Conservation (phyloP, 2,113 vertebrate species). For the Apistogramma diplotaenia region DNA sequence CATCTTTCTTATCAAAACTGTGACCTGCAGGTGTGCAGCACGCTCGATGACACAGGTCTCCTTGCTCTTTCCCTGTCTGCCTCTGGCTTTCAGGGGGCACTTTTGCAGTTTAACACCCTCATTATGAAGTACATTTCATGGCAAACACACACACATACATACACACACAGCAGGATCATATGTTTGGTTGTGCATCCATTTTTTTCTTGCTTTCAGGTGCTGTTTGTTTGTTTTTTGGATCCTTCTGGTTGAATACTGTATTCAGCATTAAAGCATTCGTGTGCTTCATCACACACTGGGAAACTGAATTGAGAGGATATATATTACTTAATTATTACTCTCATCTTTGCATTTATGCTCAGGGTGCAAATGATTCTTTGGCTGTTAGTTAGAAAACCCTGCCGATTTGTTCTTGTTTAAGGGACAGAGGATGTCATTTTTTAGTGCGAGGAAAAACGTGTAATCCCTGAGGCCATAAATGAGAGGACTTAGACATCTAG, state of each 20-base stretch:
- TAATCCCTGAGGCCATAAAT: slow-evolving; percentile 64
- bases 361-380: neutral
- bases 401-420: neutral
- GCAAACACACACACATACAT: too few relatives aligned
- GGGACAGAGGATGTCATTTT: neutral
- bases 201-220: too few relatives aligned
- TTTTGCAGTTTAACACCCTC: too few relatives aligned
- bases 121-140: too few relatives aligned
- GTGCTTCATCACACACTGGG: neutral
- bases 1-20: neutral
- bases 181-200: too few relatives aligned
- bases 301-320: neutral
- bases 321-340: neutral
- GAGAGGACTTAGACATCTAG: slow-evolving; percentile 57
- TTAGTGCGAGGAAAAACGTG: slow-evolving; percentile 19
- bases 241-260: neutral
- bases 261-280: neutral
- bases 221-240: neutral
- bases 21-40: too few relatives aligned
- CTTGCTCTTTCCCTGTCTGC: too few relatives aligned
- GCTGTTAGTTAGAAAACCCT: neutral
- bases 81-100: too few relatives aligned
- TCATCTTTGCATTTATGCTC: neutral
- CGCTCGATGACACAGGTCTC: too few relatives aligned
- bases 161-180: too few relatives aligned